These are phyloP conservation scores for Anas georgica DNA, from an alignment of 2,797 vertebrate genomes.

Conservation along the genomic window DNA sequence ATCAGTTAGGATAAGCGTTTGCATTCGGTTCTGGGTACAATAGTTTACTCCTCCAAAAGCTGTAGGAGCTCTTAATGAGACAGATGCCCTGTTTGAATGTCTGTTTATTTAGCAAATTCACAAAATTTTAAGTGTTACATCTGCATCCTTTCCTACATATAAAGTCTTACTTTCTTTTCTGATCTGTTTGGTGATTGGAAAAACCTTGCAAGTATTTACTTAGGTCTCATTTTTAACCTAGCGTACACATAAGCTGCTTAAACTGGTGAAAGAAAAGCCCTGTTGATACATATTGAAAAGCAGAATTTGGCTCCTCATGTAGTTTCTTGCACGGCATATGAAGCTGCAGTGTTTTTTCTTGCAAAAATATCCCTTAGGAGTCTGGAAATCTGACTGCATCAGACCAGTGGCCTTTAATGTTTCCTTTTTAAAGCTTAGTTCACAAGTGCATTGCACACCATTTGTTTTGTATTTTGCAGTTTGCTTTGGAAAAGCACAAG, in stretches of 20 bases:
- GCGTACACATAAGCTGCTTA: not conserved
- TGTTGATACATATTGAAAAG: not conserved
- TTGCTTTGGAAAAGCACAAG: constrained; percentile 45
- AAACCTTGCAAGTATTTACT: not conserved
- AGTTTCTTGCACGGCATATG: not conserved
- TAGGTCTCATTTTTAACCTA: not conserved
- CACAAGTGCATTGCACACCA: not conserved
- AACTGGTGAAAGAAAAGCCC: not conserved
- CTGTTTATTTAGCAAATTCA: not conserved
- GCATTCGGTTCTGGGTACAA: not conserved
- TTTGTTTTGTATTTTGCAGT: constrained; percentile 13
- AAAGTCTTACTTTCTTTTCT: not conserved
- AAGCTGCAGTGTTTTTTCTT: not conserved
- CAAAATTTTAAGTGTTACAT: not conserved
- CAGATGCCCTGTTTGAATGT: not conserved
- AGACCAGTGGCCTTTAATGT: not conserved
- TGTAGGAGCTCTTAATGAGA: not conserved
- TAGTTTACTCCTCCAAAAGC: not conserved
- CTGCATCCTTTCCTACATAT: not conserved
- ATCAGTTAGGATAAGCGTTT: not conserved
- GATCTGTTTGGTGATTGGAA: not conserved
- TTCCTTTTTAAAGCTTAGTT: constrained; percentile 17
- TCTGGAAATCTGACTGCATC: not conserved
- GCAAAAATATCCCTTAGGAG: not conserved
- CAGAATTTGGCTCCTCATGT: not conserved